Percentiles rank a stretch among this genome's conserved stretches.
These are phyloP conservation scores for Rhea pennata DNA, from an alignment of 2,113 vertebrate genomes.

Conservation along the genomic window DNA sequence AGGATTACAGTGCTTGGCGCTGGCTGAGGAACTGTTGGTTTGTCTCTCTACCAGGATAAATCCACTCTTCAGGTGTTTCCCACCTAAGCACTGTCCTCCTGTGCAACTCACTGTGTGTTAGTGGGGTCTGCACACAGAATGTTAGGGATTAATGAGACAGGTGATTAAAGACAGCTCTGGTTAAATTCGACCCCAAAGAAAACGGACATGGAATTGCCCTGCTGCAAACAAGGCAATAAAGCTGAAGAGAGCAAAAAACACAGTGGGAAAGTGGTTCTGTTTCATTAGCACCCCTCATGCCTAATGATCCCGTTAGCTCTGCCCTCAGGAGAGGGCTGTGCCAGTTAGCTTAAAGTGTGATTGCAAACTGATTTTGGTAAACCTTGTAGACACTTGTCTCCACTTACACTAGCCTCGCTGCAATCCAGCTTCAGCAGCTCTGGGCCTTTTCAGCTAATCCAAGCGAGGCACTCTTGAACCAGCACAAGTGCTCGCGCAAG, in stretches of 20 bases:
- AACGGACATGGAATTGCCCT: not conserved
- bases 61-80: not conserved
- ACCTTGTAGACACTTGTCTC: not conserved
- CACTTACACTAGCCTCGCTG: rapidly evolving
- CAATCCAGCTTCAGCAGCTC: not conserved
- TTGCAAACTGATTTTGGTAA: not conserved
- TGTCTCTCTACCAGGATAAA: not conserved
- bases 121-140: not conserved
- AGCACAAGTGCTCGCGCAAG: not conserved
- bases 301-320: rapidly evolving
- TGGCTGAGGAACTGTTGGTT: not conserved
- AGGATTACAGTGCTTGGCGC: not conserved
- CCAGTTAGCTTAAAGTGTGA: not conserved
- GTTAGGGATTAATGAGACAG: constrained; percentile 18
- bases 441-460: not conserved
- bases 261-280: not conserved
- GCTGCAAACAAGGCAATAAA: constrained; percentile 18
- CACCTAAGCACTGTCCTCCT: not conserved
- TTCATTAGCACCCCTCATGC: not conserved
- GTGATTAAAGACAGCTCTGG: constrained; percentile 27
- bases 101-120: not conserved
- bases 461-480: not conserved
- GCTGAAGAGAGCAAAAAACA: not conserved
- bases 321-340: not conserved
- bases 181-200: not conserved